phyloP scores from a whole-genome alignment of 2,888 invertebrate genomes.

The Eupithecia centaureata region DNA sequence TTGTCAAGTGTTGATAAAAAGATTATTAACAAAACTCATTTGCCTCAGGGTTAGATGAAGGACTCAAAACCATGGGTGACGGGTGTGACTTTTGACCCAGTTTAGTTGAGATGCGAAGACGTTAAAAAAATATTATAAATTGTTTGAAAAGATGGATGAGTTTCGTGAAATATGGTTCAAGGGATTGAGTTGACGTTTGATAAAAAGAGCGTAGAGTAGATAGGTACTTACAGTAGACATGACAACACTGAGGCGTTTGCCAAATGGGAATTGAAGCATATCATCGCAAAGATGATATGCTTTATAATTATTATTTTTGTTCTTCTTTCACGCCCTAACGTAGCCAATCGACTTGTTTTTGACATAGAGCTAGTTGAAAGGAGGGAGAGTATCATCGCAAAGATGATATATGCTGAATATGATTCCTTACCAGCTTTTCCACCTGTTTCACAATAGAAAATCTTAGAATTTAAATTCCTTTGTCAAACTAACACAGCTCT shows the following conservation, averaged over 20 bases:
- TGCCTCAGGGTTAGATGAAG: conserved; percentile 27
- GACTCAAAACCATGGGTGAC: conserved; percentile 9
- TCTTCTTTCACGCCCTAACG: too few species aligned
- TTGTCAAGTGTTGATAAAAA: conserved; percentile 36
- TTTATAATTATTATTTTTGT: too few species aligned
- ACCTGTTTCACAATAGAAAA: neutral
- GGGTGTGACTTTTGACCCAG: conserved; percentile 8
- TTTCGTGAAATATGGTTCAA: neutral
- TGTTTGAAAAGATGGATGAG: conserved; percentile 6
- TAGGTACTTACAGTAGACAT: neutral
- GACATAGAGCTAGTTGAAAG: too few species aligned
- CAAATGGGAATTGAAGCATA: neutral
- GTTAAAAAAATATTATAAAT: conserved; percentile 12
- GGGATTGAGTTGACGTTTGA: conserved; percentile 1
- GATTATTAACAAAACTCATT: conserved; percentile 35
- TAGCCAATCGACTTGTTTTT: too few species aligned
- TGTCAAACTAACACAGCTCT: conserved; percentile 2
- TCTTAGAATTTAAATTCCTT: conserved; percentile 4
- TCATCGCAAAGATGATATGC: neutral
- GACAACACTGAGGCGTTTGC: neutral
- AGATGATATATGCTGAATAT: too few species aligned
- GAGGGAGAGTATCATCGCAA: too few species aligned
- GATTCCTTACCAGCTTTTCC: too few species aligned
- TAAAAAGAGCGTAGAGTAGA: neutral
- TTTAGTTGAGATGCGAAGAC: conserved; percentile 8